phyloP scores from a whole-genome alignment of 2,797 vertebrate species.

The Chelidonichthys spinosus region DNA sequence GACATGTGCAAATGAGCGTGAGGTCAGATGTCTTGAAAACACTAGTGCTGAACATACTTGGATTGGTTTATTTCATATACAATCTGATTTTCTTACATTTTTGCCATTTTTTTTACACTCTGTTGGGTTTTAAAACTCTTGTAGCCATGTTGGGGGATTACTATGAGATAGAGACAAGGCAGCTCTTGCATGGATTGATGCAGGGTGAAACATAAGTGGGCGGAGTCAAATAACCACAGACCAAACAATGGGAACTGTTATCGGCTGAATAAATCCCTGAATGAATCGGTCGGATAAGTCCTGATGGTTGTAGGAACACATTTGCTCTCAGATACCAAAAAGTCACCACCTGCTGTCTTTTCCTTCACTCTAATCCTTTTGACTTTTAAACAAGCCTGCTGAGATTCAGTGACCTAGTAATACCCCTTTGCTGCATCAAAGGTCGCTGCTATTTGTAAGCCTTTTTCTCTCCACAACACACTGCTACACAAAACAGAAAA shows the following conservation, averaged over 20 bases:
- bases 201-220: slow-evolving; percentile 18
- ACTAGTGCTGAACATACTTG: neutral
- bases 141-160: slow-evolving; percentile 43
- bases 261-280: slow-evolving; percentile 7
- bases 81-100: neutral
- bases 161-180: slow-evolving; percentile 21
- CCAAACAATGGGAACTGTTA: slow-evolving; percentile 3
- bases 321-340: slow-evolving; percentile 18
- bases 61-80: slow-evolving; percentile 12
- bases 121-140: slow-evolving; percentile 20
- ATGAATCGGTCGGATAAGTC: slow-evolving; percentile 7
- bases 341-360: slow-evolving; percentile 2
- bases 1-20: neutral
- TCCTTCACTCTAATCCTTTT: slow-evolving; percentile 28
- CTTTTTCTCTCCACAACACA: neutral
- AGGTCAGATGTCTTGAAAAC: neutral
- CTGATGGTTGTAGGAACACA: slow-evolving; percentile 1
- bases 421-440: slow-evolving; percentile 9
- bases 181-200: slow-evolving; percentile 25
- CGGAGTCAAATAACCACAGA: neutral
- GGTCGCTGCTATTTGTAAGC: neutral
- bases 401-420: slow-evolving; percentile 44
- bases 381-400: slow-evolving; percentile 47
- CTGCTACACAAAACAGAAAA: slow-evolving; percentile 4
- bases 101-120: slow-evolving; percentile 17